These are phyloP conservation scores for Bilobella aurantiaca DNA, from an alignment of 1,140 invertebrate species.

Conservation along the genomic window DNA sequence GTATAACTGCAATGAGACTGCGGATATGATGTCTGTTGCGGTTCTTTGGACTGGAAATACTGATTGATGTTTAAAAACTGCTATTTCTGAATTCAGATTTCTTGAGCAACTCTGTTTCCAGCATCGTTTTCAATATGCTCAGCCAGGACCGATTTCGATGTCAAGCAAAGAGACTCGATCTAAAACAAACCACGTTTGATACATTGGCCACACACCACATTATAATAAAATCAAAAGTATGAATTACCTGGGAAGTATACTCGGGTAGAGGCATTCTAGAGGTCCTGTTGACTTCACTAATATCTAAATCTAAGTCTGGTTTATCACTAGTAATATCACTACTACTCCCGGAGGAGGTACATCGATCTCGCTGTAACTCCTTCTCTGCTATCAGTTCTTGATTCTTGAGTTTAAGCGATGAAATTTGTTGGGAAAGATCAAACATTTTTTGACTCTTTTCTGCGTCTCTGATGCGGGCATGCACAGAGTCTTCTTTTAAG, in stretches of 20 bases:
- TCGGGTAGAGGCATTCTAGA: slow-evolving; percentile 20
- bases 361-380: slow-evolving; percentile 27
- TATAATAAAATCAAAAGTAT: too few species aligned
- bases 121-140: neutral
- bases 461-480: slow-evolving; percentile 33
- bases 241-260: slow-evolving; percentile 18
- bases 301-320: slow-evolving; percentile 27
- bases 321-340: slow-evolving; percentile 28
- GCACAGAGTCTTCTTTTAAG: slow-evolving; percentile 34
- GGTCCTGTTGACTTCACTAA: slow-evolving; percentile 25
- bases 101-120: slow-evolving; percentile 5
- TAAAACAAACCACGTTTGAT: neutral
- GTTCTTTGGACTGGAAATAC: neutral
- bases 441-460: slow-evolving; percentile 33
- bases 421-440: slow-evolving; percentile 29
- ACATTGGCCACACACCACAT: too few species aligned
- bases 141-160: neutral
- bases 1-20: too few species aligned
- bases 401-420: slow-evolving; percentile 34
- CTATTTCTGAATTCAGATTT: neutral
- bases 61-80: neutral
- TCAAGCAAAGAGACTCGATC: neutral
- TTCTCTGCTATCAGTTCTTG: slow-evolving; percentile 33
- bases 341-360: slow-evolving; percentile 19
- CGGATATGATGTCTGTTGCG: neutral